phyloP scores from a whole-genome alignment of 2,888 invertebrate species.

The Gymnoscelis rufifasciata region DNA sequence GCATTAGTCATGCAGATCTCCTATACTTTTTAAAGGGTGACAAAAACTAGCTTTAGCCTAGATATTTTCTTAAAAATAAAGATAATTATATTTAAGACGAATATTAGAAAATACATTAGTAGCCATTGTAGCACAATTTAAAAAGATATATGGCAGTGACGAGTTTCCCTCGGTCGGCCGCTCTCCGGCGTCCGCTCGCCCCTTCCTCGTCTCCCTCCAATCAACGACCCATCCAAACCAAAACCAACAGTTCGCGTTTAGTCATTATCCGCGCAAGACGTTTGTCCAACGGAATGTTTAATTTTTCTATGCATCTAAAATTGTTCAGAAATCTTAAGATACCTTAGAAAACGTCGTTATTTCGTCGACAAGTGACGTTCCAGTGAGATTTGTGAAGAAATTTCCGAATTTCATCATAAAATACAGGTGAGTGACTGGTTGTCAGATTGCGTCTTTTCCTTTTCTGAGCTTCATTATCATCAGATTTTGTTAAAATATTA shows the following conservation, averaged over 20 bases:
- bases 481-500: slow-evolving; percentile 44
- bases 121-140: slow-evolving; percentile 27
- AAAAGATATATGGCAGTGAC: slow-evolving; percentile 43
- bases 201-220: slow-evolving; percentile 34
- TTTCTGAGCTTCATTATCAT: slow-evolving; percentile 55
- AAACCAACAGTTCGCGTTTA: slow-evolving; percentile 80
- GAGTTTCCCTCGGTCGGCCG: slow-evolving; percentile 60
- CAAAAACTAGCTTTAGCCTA: too few species aligned
- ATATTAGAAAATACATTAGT: too few species aligned
- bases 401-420: slow-evolving; percentile 59
- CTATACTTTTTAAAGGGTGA: too few species aligned
- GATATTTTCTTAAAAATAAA: too few species aligned
- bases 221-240: slow-evolving; percentile 58
- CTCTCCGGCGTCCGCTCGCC: slow-evolving; percentile 59
- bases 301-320: slow-evolving; percentile 75
- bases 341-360: slow-evolving; percentile 63
- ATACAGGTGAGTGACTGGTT: slow-evolving; percentile 72
- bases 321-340: slow-evolving; percentile 74
- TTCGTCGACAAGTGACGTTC: slow-evolving; percentile 63
- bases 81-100: too few species aligned
- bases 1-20: too few species aligned
- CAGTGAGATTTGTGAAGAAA: slow-evolving; percentile 67
- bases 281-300: slow-evolving; percentile 70
- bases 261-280: slow-evolving; percentile 75
- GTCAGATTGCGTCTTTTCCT: slow-evolving; percentile 75